phyloP scores from a whole-genome alignment of 1,140 invertebrate genomes.

The Scaptomyza pallida region DNA sequence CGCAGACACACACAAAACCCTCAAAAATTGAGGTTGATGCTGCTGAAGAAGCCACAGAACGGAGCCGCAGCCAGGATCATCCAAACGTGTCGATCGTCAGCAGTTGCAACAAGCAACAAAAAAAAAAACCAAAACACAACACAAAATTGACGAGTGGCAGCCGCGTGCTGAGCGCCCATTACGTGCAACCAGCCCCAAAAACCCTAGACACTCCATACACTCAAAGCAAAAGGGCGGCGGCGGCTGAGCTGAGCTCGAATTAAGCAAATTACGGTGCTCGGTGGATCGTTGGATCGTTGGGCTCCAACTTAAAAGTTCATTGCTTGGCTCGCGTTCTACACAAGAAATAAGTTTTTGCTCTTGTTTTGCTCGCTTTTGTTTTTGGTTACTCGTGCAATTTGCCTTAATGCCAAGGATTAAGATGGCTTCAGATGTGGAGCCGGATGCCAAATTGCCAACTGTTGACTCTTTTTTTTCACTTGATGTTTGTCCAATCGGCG shows the following conservation, averaged over 20 bases:
- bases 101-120: slow-evolving; percentile 9
- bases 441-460: slow-evolving; percentile 65
- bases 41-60: slow-evolving; percentile 66
- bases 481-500: slow-evolving; percentile 42
- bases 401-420: slow-evolving; percentile 78
- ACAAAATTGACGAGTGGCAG: slow-evolving; percentile 75
- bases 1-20: slow-evolving; percentile 19
- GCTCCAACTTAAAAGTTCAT: slow-evolving; percentile 33
- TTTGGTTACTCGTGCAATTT: slow-evolving; percentile 49
- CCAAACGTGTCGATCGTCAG: slow-evolving; percentile 56
- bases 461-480: slow-evolving; percentile 75
- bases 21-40: slow-evolving; percentile 67
- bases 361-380: background rate
- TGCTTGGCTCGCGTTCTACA: slow-evolving; percentile 43
- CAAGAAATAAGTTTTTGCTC: slow-evolving; percentile 27
- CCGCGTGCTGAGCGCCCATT: slow-evolving; percentile 67
- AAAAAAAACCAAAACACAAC: slow-evolving; percentile 9
- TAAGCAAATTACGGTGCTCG: slow-evolving; percentile 76
- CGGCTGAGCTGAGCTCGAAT: slow-evolving; percentile 73
- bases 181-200: slow-evolving; percentile 22
- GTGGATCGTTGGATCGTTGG: slow-evolving; percentile 2
- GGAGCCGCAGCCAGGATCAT: slow-evolving; percentile 48
- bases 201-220: slow-evolving; percentile 8
- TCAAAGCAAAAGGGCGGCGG: too few relatives aligned
- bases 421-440: slow-evolving; percentile 38